Evolutionary conservation across 2,888 invertebrate genomes (phyloP).

Genomic region (Drosophila flavopinicola): DNA sequence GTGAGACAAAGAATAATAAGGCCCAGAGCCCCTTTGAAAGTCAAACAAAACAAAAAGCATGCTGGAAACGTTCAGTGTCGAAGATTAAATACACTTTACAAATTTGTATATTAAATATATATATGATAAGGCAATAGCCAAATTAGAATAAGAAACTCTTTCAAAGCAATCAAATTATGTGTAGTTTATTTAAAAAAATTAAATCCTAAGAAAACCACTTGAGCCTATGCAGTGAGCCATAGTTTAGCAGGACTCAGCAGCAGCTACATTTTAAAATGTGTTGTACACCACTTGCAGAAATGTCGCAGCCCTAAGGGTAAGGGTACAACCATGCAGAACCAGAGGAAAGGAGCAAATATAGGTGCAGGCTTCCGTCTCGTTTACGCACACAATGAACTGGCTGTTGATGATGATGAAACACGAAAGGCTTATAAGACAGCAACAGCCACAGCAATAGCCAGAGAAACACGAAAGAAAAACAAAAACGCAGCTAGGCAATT

Average conservation of each 20-base stretch:
- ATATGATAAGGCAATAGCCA: too few relatives aligned
- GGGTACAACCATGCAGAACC: conserved; percentile 10
- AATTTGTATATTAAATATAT: too few relatives aligned
- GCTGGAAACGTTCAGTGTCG: background rate
- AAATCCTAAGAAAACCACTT: too few relatives aligned
- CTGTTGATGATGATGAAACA: conserved; percentile 25
- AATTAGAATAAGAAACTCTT: too few relatives aligned
- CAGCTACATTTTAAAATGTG: background rate
- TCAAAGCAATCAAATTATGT: too few relatives aligned
- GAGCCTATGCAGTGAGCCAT: too few relatives aligned
- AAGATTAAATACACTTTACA: conserved; percentile 10
- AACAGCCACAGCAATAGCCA: too few relatives aligned
- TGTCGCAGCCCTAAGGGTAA: background rate
- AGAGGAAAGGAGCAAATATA: conserved; percentile 9
- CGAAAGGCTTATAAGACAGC: conserved; percentile 50
- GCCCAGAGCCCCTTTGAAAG: conserved; percentile 32
- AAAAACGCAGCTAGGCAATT: conserved; percentile 61
- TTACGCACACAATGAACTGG: conserved; percentile 26
- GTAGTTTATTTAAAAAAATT: too few relatives aligned
- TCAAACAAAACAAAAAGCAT: conserved; percentile 58
- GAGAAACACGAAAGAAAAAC: conserved; percentile 2
- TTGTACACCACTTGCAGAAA: background rate
- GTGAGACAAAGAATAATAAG: conserved; percentile 72
- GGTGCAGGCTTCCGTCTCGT: conserved; percentile 26
- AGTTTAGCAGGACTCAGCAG: background rate